Conservation (phyloP, 2,797 vertebrate species). For the Ctenosaura bakeri region DNA sequence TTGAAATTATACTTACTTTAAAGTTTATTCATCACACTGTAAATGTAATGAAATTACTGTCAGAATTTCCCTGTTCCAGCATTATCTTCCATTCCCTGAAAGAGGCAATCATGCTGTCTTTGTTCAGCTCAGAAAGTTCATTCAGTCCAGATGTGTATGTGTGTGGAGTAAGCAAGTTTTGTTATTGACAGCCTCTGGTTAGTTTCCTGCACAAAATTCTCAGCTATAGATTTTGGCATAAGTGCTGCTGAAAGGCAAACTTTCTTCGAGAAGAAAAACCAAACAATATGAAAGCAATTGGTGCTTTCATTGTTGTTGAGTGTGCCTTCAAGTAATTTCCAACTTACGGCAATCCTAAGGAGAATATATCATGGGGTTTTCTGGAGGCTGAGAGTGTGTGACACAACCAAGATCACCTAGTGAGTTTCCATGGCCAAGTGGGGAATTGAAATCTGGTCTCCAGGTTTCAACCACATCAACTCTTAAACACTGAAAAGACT, state of each 20-base stretch:
- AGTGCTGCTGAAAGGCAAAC: not conserved
- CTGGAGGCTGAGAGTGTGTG: too few relatives aligned
- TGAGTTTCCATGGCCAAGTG: too few relatives aligned
- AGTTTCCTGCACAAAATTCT: not conserved
- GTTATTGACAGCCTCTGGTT: not conserved
- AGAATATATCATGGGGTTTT: too few relatives aligned
- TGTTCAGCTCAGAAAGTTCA: not conserved
- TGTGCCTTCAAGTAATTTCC: too few relatives aligned
- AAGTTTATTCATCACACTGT: not conserved
- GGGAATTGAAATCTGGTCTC: too few relatives aligned
- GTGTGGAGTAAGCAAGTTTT: not conserved
- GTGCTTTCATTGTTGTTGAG: not conserved
- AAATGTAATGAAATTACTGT: not conserved
- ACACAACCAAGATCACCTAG: too few relatives aligned
- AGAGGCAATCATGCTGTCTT: not conserved
- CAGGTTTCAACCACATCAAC: too few relatives aligned
- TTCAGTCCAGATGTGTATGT: not conserved
- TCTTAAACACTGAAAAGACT: too few relatives aligned
- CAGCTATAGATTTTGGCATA: not conserved
- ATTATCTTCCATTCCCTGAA: not conserved
- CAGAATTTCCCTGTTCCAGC: not conserved
- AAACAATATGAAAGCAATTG: not conserved
- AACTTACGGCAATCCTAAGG: too few relatives aligned
- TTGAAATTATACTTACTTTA: not conserved
- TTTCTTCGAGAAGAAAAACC: not conserved